Base-by-base conservation (phyloP, 1,140 invertebrate genomes). In the Lamellibrachia luymesi region DNA sequence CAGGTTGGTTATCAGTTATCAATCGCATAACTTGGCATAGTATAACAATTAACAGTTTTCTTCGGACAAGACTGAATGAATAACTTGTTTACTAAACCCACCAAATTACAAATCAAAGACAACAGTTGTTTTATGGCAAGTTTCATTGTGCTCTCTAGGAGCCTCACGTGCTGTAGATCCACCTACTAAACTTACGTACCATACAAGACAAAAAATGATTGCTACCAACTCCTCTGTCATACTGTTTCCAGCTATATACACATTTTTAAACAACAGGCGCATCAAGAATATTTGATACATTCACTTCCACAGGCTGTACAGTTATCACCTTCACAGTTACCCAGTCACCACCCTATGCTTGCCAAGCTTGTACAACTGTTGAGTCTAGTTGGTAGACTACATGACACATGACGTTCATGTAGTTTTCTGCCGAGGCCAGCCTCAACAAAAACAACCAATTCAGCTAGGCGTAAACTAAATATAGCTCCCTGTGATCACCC, bases 1-100 rank as follows among this genome's bases (percentile, higher is more conserved):
- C 64, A 80, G 4, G 25, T 80, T 17, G 25, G 25, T 17, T 80
- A 8, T 6, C 52, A 80, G 64, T 80, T 80, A 22, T 80, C 64
- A 80, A 80, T 80, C 64, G 25, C 64, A 80, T 8, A 80, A 80
- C 17, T 80, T 80, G 64, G 64, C 13, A 80, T 80, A 80, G 10
- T 8, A 80, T 80, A 80, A 80, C 64, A 80, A 80, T 80, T 80
- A 80, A 80, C 64, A 80, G 64, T 80, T 80, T 80, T 80, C 64
- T 80, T 80, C 64, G 10, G 64, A 80, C 17, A 22, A 80, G 64
- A 80, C 64, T 80, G 6, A 80, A 80, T 22, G 25, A 80, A 2
- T 80, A 22, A 2, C 25, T 22, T 80, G 25, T 22, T 22, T 17
- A 8, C 5, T 80, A 13, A 80, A 2, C 64, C 25, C 10, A 22